Evolutionary conservation across 1,140 invertebrate genomes (phyloP).

Genomic region (Sinella curviseta): DNA sequence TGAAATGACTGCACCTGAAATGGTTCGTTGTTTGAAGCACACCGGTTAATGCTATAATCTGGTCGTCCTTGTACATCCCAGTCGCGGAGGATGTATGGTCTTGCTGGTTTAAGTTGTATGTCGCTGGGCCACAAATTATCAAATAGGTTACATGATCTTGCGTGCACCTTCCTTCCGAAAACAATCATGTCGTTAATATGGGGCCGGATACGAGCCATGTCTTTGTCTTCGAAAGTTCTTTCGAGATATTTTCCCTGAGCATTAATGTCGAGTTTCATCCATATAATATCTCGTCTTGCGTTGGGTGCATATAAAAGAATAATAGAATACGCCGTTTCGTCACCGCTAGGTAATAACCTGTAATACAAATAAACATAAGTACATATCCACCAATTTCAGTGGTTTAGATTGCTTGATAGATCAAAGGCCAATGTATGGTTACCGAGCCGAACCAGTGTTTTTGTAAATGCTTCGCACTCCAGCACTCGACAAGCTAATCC

Average conservation of each 20-base stretch:
- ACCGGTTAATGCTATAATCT: not conserved
- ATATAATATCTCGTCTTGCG: not conserved
- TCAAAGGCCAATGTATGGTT: too few relatives aligned
- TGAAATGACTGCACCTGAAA: not conserved
- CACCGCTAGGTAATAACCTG: too few relatives aligned
- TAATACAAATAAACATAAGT: too few relatives aligned
- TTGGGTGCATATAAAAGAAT: not conserved
- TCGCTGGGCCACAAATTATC: not conserved
- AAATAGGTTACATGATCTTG: not conserved
- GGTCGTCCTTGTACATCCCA: not conserved
- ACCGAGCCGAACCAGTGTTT: not conserved
- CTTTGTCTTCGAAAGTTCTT: not conserved
- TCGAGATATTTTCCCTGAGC: not conserved
- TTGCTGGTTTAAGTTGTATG: not conserved
- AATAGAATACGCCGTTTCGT: not conserved
- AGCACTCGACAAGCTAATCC: not conserved
- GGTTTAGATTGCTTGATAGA: too few relatives aligned
- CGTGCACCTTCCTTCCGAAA: not conserved
- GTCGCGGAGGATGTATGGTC: not conserved
- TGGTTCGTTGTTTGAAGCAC: not conserved
- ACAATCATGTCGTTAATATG: not conserved
- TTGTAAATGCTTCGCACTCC: not conserved
- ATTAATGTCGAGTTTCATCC: not conserved
- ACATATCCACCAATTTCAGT: too few relatives aligned
- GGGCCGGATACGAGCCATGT: not conserved